Evolutionary conservation across 1,140 invertebrate genomes (phyloP).

Genomic region (Aleiodes sp.): DNA sequence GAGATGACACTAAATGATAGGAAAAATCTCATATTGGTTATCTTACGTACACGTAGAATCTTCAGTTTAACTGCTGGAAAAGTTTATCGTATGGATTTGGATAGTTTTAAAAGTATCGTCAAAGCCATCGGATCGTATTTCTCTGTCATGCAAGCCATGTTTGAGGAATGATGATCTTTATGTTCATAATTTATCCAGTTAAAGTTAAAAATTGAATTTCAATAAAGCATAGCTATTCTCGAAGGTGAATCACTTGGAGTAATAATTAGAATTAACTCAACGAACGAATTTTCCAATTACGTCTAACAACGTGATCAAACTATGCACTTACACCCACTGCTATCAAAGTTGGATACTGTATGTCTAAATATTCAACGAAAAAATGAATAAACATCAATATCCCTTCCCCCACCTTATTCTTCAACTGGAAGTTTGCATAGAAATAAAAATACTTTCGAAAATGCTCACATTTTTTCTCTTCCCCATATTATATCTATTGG

Average conservation of each 20-base stretch:
- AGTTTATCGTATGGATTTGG: conserved; percentile 28
- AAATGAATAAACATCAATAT: no score
- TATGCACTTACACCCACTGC: no score
- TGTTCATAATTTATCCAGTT: no score
- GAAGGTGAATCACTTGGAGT: not conserved
- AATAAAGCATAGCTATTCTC: not conserved
- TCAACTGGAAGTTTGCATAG: no score
- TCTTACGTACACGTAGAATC: not conserved
- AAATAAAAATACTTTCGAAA: not conserved
- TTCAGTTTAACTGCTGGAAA: conserved; percentile 30
- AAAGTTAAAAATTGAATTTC: no score
- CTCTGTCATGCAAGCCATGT: conserved; percentile 27
- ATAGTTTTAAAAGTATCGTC: conserved; percentile 33
- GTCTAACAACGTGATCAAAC: no score
- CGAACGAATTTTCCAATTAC: no score
- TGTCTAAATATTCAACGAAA: no score
- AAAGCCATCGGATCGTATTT: conserved; percentile 33
- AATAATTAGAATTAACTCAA: no score
- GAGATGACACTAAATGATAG: conserved; percentile 8
- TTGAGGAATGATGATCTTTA: not conserved
- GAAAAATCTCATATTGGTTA: conserved; percentile 23
- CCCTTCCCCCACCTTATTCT: no score
- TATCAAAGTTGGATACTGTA: no score
- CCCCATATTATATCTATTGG: not conserved
- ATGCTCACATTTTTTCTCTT: not conserved